Evolutionary conservation across 2,797 vertebrate genomes (phyloP).

Genomic region (Rhinella marina): DNA sequence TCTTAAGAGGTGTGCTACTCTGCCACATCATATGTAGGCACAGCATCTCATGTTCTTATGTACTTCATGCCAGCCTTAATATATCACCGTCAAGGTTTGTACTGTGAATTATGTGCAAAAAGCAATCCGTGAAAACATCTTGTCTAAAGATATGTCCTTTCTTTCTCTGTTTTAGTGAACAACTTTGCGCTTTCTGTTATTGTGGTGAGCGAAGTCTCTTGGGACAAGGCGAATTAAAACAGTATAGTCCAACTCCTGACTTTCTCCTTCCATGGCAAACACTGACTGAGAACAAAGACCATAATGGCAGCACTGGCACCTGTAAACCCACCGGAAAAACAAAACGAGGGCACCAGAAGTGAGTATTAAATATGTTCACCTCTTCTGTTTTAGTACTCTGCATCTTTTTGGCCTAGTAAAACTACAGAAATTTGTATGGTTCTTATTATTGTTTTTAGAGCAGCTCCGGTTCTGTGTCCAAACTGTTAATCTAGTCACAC

Average conservation of each 20-base stretch:
- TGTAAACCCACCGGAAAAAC: constrained; percentile 76
- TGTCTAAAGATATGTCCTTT: neutral
- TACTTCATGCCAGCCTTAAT: too few relatives aligned
- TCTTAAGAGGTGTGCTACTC: too few relatives aligned
- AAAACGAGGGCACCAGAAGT: constrained; percentile 81
- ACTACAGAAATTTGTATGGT: too few relatives aligned
- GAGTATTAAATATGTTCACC: constrained; percentile 67
- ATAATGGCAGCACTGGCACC: constrained; percentile 78
- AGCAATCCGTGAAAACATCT: neutral
- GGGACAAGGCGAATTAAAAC: constrained; percentile 94
- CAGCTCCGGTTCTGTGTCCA: too few relatives aligned
- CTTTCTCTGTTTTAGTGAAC: constrained; percentile 75
- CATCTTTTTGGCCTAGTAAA: too few relatives aligned
- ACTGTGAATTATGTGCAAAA: neutral
- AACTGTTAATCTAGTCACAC: too few relatives aligned
- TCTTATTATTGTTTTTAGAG: too few relatives aligned
- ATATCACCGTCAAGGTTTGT: neutral
- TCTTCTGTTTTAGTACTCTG: too few relatives aligned
- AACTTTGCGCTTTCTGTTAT: constrained; percentile 97
- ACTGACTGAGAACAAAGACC: constrained; percentile 70
- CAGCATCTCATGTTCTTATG: too few relatives aligned
- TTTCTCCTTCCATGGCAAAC: constrained; percentile 76
- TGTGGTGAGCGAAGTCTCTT: constrained; percentile 93
- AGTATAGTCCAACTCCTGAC: constrained; percentile 84
- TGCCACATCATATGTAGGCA: too few relatives aligned